These are phyloP conservation scores for Oscheius sp. DNA, from an alignment of 1,140 invertebrate species.

Conservation along the genomic window DNA sequence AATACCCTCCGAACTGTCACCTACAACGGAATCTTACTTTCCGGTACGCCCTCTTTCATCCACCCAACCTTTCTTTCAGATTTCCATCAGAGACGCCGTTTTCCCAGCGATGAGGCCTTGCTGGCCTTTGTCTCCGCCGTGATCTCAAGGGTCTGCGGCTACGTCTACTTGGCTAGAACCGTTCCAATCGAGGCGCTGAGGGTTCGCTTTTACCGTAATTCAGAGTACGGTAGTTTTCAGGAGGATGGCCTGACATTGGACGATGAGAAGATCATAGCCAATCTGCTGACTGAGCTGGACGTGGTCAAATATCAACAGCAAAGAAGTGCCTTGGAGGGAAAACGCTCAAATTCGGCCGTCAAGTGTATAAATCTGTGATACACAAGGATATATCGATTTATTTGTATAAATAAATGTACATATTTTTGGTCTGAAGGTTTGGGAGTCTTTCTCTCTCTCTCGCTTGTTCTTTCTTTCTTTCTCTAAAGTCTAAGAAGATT, in stretches of 20 bases:
- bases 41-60: not conserved
- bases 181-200: not conserved
- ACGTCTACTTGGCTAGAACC: not conserved
- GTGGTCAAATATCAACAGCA: not conserved
- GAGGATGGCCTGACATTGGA: not conserved
- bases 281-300: conserved; percentile 3
- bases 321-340: not conserved
- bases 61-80: conserved; percentile 2
- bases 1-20: not conserved
- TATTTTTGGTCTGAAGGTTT: no score
- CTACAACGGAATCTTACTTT: not conserved
- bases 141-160: not conserved
- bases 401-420: no score
- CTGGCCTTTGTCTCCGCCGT: not conserved
- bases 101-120: not conserved
- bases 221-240: not conserved
- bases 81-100: not conserved
- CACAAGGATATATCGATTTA: not conserved
- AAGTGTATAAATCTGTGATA: conserved; percentile 3
- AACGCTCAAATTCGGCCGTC: not conserved
- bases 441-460: no score
- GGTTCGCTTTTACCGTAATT: not conserved
- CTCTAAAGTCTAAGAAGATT: no score
- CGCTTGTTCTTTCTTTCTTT: no score
- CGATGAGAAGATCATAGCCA: not conserved